phyloP scores from a whole-genome alignment of 2,888 invertebrate genomes.

The Lasioglossum marginatum region DNA sequence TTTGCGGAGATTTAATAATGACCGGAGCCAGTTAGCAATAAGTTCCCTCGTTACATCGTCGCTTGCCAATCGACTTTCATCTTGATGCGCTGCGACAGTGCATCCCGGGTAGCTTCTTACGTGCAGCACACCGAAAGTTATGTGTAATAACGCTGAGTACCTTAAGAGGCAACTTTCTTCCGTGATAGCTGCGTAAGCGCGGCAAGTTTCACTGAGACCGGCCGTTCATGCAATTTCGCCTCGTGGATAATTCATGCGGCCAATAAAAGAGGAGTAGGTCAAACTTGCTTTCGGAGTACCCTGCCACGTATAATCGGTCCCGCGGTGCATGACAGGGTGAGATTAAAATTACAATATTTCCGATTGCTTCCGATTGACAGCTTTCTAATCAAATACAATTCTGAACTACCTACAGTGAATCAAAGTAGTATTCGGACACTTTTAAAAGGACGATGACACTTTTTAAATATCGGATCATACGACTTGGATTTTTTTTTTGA shows the following conservation, averaged over 20 bases:
- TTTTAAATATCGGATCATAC: no score
- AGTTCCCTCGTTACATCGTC: conserved; percentile 21
- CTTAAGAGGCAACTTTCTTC: conserved; percentile 54
- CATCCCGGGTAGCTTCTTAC: conserved; percentile 23
- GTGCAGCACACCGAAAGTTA: conserved; percentile 28
- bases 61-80: conserved; percentile 36
- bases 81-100: conserved; percentile 8
- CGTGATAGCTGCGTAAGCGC: conserved; percentile 32
- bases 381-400: neutral
- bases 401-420: neutral
- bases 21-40: neutral
- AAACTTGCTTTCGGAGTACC: conserved; percentile 33
- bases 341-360: neutral
- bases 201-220: conserved; percentile 30
- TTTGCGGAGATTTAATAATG: conserved; percentile 31
- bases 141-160: conserved; percentile 37
- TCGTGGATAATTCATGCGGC: conserved; percentile 48
- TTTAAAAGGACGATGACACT: no score
- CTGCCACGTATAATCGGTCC: conserved; percentile 19
- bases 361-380: conserved; percentile 17
- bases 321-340: neutral
- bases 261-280: conserved; percentile 54
- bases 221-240: conserved; percentile 45
- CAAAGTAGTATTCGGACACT: no score
- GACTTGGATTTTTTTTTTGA: no score